Evolutionary conservation across 2,797 vertebrate genomes (phyloP).

Genomic region (Eidolon dupreanum): DNA sequence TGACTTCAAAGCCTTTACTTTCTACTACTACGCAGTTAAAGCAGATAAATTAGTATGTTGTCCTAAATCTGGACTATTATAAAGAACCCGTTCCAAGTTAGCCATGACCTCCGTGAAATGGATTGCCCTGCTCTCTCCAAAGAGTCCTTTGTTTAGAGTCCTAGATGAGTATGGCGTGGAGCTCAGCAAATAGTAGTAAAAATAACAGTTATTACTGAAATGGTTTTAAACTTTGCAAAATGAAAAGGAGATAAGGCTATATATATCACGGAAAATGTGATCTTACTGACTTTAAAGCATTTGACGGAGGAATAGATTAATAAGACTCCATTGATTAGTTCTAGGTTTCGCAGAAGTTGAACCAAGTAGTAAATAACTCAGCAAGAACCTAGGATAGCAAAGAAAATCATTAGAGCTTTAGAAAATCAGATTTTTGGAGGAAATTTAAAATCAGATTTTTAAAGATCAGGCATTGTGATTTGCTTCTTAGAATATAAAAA

Average conservation of each 20-base stretch:
- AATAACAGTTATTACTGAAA: not conserved
- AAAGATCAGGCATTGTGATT: not conserved
- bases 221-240: not conserved
- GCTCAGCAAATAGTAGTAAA: not conserved
- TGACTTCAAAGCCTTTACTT: not conserved
- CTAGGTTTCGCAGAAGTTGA: slow-evolving; percentile 1
- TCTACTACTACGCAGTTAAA: not conserved
- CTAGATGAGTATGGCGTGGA: not conserved
- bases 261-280: not conserved
- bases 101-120: not conserved
- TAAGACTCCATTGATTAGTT: not conserved
- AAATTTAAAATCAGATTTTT: not conserved
- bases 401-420: not conserved
- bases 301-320: not conserved
- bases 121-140: not conserved
- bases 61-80: not conserved
- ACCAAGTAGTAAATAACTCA: not conserved
- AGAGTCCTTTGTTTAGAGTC: not conserved
- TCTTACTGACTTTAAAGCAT: slow-evolving; percentile 5
- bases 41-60: not conserved
- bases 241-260: not conserved
- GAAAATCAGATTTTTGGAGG: not conserved
- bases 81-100: not conserved
- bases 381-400: not conserved
- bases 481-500: not conserved